Conservation (phyloP, 2,888 invertebrate genomes). For the Cacoxenus indagator region DNA sequence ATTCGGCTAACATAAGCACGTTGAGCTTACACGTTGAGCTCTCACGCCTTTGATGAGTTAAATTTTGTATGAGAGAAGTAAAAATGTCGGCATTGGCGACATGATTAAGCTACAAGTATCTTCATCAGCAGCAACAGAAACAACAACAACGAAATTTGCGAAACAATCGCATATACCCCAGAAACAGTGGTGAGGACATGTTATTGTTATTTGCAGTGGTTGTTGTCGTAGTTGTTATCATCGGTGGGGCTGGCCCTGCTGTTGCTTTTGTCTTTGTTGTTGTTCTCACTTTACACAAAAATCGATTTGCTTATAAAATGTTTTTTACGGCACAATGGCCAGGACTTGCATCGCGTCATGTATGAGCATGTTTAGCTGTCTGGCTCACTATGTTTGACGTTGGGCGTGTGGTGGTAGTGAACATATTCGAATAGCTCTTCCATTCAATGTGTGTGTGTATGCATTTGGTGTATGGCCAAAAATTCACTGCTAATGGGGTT, state of each 20-base stretch:
- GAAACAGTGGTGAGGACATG: not conserved
- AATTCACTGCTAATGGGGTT: conserved; percentile 48
- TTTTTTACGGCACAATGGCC: conserved; percentile 47
- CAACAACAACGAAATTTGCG: not conserved
- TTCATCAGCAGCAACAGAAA: not conserved
- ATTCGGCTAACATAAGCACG: too few species aligned
- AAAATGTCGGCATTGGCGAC: not conserved
- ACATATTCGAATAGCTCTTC: too few species aligned
- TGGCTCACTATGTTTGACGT: conserved; percentile 22
- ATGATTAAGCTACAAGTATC: conserved; percentile 14
- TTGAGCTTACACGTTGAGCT: too few species aligned
- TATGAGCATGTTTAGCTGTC: conserved; percentile 46
- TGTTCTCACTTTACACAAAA: conserved; percentile 58
- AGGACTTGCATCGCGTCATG: conserved; percentile 37
- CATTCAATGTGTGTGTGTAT: conserved; percentile 28
- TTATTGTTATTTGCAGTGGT: conserved; percentile 50
- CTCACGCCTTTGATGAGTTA: not conserved
- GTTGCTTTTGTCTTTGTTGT: conserved; percentile 19
- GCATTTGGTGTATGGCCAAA: conserved; percentile 42
- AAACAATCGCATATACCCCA: conserved; percentile 38
- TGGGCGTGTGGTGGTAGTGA: conserved; percentile 6
- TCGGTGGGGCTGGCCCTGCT: conserved; percentile 29
- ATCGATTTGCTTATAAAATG: conserved; percentile 65
- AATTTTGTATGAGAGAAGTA: not conserved
- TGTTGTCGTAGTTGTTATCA: conserved; percentile 46